A percentile compares a stretch with the other conserved stretches of the same genome.
phyloP scores from a whole-genome alignment of 1,140 invertebrate species.

The Melanaphis sacchari region DNA sequence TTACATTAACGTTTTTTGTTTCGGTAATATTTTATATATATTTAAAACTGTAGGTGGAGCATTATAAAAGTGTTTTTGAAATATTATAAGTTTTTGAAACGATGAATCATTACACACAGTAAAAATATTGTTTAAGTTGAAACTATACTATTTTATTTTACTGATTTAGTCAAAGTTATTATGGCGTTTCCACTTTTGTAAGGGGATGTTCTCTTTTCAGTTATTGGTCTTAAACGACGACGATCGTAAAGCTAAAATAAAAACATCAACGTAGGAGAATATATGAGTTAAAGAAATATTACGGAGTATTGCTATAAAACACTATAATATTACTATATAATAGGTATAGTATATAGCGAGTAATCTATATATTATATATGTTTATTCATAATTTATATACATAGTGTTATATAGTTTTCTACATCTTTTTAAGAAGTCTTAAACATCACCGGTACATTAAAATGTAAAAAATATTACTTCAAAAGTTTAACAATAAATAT shows the following conservation, averaged over 20 bases:
- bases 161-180: not conserved
- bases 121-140: not conserved
- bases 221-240: not conserved
- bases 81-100: not conserved
- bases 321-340: not conserved
- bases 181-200: not conserved
- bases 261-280: not conserved
- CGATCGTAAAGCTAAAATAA: not conserved
- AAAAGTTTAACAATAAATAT: constrained; percentile 23
- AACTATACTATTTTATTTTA: not conserved
- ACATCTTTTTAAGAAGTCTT: not conserved
- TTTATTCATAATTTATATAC: not conserved
- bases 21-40: constrained; percentile 9
- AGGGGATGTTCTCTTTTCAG: not conserved
- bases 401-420: not conserved
- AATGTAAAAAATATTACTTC: not conserved
- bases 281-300: not conserved
- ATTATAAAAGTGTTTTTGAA: not conserved
- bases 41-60: not conserved
- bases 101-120: not conserved
- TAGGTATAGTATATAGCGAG: not conserved
- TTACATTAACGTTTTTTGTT: not conserved
- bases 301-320: not conserved
- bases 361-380: not conserved
- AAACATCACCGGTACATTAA: not conserved